A percentile compares a stretch with the other conserved stretches of the same genome.
Conservation (phyloP, 2,113 vertebrate species). For the Lepisosteus osseus region DNA sequence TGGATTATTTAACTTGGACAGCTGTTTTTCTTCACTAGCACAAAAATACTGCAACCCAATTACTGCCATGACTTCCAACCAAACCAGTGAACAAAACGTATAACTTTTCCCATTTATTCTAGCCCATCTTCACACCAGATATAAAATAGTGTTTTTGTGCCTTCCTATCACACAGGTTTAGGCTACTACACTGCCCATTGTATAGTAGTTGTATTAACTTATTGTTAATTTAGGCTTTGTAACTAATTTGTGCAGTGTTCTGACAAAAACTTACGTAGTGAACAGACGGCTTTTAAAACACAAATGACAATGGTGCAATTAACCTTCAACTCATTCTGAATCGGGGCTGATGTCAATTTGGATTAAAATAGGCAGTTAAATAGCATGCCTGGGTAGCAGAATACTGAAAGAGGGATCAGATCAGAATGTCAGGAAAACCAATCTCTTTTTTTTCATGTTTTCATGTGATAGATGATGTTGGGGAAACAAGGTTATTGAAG, state of each 20-base stretch:
- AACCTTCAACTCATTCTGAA: constrained; percentile 55
- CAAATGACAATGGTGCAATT: constrained; percentile 57
- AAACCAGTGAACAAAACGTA: too few species aligned
- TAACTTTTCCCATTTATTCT: too few species aligned
- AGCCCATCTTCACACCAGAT: too few species aligned
- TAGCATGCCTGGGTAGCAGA: background rate
- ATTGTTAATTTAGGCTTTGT: too few species aligned
- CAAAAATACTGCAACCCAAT: too few species aligned
- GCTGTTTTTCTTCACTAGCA: too few species aligned
- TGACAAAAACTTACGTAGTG: background rate
- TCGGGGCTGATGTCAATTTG: constrained; percentile 52
- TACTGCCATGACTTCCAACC: too few species aligned
- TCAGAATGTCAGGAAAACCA: constrained; percentile 9
- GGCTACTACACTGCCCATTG: too few species aligned
- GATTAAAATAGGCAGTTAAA: constrained; percentile 41
- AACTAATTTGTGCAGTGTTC: background rate
- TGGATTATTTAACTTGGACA: too few species aligned
- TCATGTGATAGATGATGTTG: constrained; percentile 37
- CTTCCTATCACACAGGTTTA: too few species aligned
- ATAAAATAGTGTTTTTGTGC: too few species aligned
- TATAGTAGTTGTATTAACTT: too few species aligned
- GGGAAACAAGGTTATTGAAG: constrained; percentile 17
- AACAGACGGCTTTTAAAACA: constrained; percentile 33
- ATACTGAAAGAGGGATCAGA: background rate
- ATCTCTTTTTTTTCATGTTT: constrained; percentile 15